A percentile compares a stretch with the other conserved stretches of the same genome.
Evolutionary conservation across 2,888 invertebrate species (phyloP).

Genomic region (Cosmorhoe ocellata): DNA sequence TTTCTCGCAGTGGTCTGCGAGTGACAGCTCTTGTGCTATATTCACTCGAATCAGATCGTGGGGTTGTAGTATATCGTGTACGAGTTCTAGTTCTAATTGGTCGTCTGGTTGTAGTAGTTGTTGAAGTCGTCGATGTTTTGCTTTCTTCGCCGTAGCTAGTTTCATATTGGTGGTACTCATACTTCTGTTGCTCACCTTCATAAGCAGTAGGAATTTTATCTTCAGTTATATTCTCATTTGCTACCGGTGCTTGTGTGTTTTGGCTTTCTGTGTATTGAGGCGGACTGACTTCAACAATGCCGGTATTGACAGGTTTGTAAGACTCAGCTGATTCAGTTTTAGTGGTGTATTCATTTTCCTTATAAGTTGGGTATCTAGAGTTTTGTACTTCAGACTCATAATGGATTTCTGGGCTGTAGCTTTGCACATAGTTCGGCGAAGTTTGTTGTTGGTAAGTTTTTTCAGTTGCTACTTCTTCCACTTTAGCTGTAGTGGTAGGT

Average conservation of each 20-base stretch:
- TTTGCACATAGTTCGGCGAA: constrained; percentile 61
- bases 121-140: constrained; percentile 47
- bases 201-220: constrained; percentile 25
- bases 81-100: constrained; percentile 62
- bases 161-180: constrained; percentile 57
- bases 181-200: constrained; percentile 38
- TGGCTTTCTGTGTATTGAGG: constrained; percentile 45
- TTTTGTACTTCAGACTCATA: constrained; percentile 61
- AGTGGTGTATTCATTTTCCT: constrained; percentile 52
- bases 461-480: constrained; percentile 51
- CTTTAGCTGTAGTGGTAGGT: constrained; percentile 41
- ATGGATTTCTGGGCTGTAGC: constrained; percentile 70
- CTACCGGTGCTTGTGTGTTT: constrained; percentile 45
- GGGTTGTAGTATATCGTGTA: constrained; percentile 69
- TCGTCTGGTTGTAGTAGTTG: constrained; percentile 52
- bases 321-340: constrained; percentile 48
- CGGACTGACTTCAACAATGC: constrained; percentile 29
- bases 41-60: constrained; percentile 67
- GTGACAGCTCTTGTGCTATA: constrained; percentile 66
- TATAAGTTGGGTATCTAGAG: constrained; percentile 56
- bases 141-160: constrained; percentile 47
- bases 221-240: constrained; percentile 42
- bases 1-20: constrained; percentile 78
- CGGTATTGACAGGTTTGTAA: constrained; percentile 33
- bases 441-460: constrained; percentile 54